Percentiles rank a stretch among this genome's conserved stretches.
These are phyloP conservation scores for Phylloscopus whistleri DNA, from an alignment of 2,113 vertebrate genomes.

Conservation along the genomic window DNA sequence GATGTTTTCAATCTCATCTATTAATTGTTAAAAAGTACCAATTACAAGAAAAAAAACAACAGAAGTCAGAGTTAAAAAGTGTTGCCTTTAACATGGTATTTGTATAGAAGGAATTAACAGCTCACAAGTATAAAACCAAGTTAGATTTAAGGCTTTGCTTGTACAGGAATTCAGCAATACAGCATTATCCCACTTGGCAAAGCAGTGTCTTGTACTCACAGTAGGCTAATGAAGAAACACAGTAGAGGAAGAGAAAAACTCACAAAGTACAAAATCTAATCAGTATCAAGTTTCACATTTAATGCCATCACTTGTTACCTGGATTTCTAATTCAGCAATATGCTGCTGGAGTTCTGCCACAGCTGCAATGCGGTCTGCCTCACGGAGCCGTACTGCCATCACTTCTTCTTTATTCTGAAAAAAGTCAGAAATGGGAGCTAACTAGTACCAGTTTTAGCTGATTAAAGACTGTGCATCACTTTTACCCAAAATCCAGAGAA, in stretches of 20 bases:
- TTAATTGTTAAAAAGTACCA: background rate
- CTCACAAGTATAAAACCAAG: background rate
- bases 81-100: background rate
- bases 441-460: background rate
- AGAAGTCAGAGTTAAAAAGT: background rate
- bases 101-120: background rate
- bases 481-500: background rate
- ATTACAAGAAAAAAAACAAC: background rate
- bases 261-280: background rate
- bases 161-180: background rate
- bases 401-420: slow-evolving; percentile 94
- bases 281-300: background rate
- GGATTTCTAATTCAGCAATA: slow-evolving; percentile 96
- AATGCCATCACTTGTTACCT: slow-evolving; percentile 75
- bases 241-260: background rate
- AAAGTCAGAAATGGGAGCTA: background rate
- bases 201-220: background rate
- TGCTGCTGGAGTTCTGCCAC: slow-evolving; percentile 96
- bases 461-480: background rate
- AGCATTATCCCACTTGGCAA: background rate
- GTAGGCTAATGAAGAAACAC: background rate
- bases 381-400: slow-evolving; percentile 94
- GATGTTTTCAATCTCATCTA: background rate
- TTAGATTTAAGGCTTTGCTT: background rate
- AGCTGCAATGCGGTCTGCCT: slow-evolving; percentile 94